A percentile compares a stretch with the other conserved stretches of the same genome.
Evolutionary conservation across 1,140 invertebrate species (phyloP).

Genomic region (Ectropis grisescens): DNA sequence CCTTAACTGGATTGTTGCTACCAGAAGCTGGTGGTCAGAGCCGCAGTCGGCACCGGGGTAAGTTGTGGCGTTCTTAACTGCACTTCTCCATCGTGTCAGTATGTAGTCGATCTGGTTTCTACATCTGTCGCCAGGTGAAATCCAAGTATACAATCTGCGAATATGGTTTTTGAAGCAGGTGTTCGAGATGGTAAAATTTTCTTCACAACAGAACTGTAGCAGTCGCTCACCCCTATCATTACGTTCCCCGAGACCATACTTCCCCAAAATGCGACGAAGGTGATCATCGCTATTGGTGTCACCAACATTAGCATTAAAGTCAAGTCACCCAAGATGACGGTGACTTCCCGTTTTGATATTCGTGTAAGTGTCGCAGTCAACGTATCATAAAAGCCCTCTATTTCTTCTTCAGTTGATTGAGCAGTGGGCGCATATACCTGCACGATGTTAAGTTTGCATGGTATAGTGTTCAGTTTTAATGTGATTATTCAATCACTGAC

Average conservation of each 20-base stretch:
- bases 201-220: conserved; percentile 1
- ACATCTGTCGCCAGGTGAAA: not conserved
- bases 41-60: conserved; percentile 3
- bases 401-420: conserved; percentile 6
- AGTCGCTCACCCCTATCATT: conserved; percentile 3
- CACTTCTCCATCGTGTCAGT: conserved; percentile 1
- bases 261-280: not conserved
- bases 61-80: conserved; percentile 2
- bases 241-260: not conserved
- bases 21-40: conserved; percentile 6
- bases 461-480: conserved; percentile 9
- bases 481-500: conserved; percentile 13
- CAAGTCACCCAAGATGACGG: not conserved
- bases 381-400: too few relatives aligned
- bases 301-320: conserved; percentile 2
- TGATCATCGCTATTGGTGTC: not conserved
- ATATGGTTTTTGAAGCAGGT: conserved; percentile 3
- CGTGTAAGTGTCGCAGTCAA: not conserved
- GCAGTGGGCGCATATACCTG: conserved; percentile 14
- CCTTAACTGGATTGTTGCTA: not conserved
- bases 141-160: conserved; percentile 2
- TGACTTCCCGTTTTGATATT: conserved; percentile 1
- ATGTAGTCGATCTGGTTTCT: not conserved
- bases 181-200: not conserved
- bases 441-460: conserved; percentile 9